phyloP scores from a whole-genome alignment of 2,888 invertebrate species.

The Agrotis segetum region DNA sequence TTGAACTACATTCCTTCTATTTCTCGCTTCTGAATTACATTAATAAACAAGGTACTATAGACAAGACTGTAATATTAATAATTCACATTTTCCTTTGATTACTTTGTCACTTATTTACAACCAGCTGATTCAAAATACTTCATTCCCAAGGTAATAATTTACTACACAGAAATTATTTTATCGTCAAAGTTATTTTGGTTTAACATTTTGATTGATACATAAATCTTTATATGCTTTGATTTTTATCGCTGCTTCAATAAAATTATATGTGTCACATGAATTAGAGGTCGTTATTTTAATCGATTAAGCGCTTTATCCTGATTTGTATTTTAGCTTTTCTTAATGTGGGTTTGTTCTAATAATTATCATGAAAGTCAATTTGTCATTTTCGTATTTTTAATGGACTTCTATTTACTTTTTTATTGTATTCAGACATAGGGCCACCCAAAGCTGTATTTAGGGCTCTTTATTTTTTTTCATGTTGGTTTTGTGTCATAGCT shows the following conservation, averaged over 20 bases:
- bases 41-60: too few species aligned
- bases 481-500: too few species aligned
- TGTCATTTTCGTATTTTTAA: too few species aligned
- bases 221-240: not conserved
- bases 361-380: not conserved
- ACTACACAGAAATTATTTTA: not conserved
- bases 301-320: not conserved
- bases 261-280: not conserved
- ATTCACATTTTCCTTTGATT: conserved; percentile 14
- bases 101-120: conserved; percentile 4
- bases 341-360: not conserved
- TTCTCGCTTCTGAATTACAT: too few species aligned
- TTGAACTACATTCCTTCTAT: too few species aligned
- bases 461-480: too few species aligned
- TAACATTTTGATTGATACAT: not conserved
- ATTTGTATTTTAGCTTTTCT: not conserved
- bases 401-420: too few species aligned
- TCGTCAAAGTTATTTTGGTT: not conserved
- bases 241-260: not conserved
- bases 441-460: too few species aligned
- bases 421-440: too few species aligned
- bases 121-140: conserved; percentile 3
- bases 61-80: not conserved
- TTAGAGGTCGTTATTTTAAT: not conserved
- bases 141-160: conserved; percentile 25